Evolutionary conservation across 2,113 vertebrate species (phyloP).

Genomic region (Dryoscopus gambensis): DNA sequence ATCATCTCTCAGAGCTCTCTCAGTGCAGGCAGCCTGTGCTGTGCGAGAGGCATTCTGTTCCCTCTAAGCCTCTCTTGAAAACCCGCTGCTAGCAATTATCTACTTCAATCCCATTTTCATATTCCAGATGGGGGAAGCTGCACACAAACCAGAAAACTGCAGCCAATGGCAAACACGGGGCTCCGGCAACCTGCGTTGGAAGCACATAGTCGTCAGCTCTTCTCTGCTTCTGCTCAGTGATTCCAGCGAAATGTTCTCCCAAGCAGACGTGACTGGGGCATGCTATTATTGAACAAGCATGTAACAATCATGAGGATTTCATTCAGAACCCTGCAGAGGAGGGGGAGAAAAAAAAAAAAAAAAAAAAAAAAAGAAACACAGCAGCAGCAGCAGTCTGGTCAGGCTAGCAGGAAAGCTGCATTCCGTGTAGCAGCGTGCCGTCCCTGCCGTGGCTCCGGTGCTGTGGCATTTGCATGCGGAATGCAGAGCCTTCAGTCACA

Average conservation of each 20-base stretch:
- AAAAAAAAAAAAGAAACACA: not conserved
- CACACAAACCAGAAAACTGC: conserved; percentile 47
- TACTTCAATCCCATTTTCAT: conserved; percentile 60
- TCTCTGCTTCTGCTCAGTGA: conserved; percentile 53
- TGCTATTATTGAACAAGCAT: conserved; percentile 22
- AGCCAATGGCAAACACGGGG: conserved; percentile 57
- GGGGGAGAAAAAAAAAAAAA: no score
- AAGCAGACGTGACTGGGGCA: conserved; percentile 19
- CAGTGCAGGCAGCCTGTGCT: conserved; percentile 11
- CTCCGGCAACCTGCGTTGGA: conserved; percentile 5
- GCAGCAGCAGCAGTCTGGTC: not conserved
- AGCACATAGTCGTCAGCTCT: conserved; percentile 43
- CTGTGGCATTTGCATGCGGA: not conserved
- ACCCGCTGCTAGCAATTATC: conserved; percentile 53
- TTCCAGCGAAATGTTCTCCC: not conserved
- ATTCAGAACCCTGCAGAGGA: conserved; percentile 1
- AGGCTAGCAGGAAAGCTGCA: not conserved
- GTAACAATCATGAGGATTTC: conserved; percentile 31
- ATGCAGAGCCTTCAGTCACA: conserved; percentile 46
- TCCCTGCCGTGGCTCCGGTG: not conserved
- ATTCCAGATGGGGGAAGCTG: conserved; percentile 67
- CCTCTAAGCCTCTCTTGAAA: conserved; percentile 38
- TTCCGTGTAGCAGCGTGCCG: not conserved
- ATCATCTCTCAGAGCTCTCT: conserved; percentile 33
- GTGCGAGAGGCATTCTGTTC: conserved; percentile 40